Conservation (phyloP, 1,140 invertebrate species). For the Colletes gigas region DNA sequence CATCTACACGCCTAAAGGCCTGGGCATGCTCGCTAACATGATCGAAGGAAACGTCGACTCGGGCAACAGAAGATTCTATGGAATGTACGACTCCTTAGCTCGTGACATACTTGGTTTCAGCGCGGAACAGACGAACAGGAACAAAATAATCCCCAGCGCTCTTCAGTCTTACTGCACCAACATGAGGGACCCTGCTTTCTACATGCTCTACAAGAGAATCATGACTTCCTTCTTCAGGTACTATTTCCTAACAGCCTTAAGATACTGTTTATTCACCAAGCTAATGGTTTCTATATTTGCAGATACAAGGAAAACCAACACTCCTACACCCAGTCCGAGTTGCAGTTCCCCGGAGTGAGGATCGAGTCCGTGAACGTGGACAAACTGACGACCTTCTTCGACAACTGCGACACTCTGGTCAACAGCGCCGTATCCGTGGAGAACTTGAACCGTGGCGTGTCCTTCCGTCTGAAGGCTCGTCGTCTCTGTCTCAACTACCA, state of each 20-base stretch:
- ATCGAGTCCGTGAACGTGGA: constrained; percentile 85
- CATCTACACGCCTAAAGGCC: constrained; percentile 75
- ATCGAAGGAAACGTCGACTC: constrained; percentile 86
- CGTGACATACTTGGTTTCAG: constrained; percentile 75
- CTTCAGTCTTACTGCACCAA: constrained; percentile 75
- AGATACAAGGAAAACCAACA: constrained; percentile 75
- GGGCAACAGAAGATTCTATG: constrained; percentile 85
- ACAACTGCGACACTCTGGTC: constrained; percentile 75
- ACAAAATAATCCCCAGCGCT: constrained; percentile 73
- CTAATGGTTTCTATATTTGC: background rate
- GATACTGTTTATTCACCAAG: too few species aligned
- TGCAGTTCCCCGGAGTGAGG: constrained; percentile 83
- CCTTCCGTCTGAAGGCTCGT: constrained; percentile 76
- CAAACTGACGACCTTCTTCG: constrained; percentile 83
- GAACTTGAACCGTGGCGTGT: constrained; percentile 68
- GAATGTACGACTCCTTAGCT: constrained; percentile 74
- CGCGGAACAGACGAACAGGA: constrained; percentile 70
- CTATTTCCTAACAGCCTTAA: constrained; percentile 32
- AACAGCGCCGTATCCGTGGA: constrained; percentile 78
- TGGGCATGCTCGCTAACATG: constrained; percentile 85
- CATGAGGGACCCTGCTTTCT: constrained; percentile 81
- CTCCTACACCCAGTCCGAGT: constrained; percentile 79
- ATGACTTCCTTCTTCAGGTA: constrained; percentile 78
- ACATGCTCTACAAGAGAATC: constrained; percentile 79
- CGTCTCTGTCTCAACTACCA: constrained; percentile 84